Base-by-base conservation (phyloP, 2,113 vertebrate species). In the Ciconia maguari region DNA sequence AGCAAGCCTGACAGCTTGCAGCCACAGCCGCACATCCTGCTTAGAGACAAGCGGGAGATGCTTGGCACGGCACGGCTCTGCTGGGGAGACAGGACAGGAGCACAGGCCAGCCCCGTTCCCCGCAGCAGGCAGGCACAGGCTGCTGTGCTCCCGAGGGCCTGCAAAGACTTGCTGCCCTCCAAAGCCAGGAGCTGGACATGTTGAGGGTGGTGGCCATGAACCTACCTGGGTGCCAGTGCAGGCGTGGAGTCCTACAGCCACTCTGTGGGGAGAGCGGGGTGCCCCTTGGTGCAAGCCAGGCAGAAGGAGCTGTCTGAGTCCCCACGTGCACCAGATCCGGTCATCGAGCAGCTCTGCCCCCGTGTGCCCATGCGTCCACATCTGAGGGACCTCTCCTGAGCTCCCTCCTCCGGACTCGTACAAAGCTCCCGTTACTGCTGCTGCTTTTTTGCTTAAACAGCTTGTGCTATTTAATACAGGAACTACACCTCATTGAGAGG, bases 401-500 rank as follows among this genome's bases (percentile, higher is more conserved):
- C 51, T 57, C 46, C 32, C n/a, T 77, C 22, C 72, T 49, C 71
- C 1, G 1, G 8, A 19, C 49, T 32, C 11, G 1, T 6, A 32
- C 72, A 42, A 36, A 38, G 44, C 27, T 64, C 48, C 30, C 0
- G 1, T 61, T 72, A 41, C 42, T 55, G 32, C 62, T 9, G 61
- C 82, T 48, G 66, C 86, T 68, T 55, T 55, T 52, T 42, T 10
- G 51, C 93, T 77, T 11, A 1, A 74, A 62, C 83, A 78, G 71
- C 83, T 80, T 24, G 68, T 27, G n/a, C 72, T 36, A 3, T 90
- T 92, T 89, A 58, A 65, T 69, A 65, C 91, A 94, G 94, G 94
- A 97, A 92, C 89, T 90, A 77, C 94, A 87, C 49, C 58, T 96
- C 86, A 34, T 51, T 91, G 95, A 92, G 86, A 88, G 72, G 91